Evolutionary conservation across 37 sponge, comb jelly and placozoan genomes (phyloP).

Genomic region (Geodia barretti): DNA sequence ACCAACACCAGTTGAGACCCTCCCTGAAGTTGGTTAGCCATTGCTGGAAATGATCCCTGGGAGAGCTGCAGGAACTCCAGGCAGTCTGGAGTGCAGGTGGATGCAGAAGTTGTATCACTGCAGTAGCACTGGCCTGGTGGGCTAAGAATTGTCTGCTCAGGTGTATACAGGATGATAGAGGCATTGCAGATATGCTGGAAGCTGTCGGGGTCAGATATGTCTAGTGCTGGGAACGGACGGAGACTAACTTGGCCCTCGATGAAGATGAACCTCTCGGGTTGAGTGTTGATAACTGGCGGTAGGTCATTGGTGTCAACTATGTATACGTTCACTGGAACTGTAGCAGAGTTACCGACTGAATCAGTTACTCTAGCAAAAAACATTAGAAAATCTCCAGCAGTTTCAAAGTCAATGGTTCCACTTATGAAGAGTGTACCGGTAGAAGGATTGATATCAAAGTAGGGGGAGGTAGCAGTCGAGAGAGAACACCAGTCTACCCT

Average conservation of each 20-base stretch:
- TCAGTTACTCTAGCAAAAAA: constrained; percentile 18
- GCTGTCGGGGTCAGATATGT: constrained; percentile 49
- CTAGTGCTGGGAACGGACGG: constrained; percentile 24
- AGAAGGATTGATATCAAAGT: constrained; percentile 15
- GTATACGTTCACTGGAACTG: constrained; percentile 16
- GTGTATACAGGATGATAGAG: constrained; percentile 7
- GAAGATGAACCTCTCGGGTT: constrained; percentile 17
- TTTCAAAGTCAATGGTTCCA: constrained; percentile 47
- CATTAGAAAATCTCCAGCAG: not conserved
- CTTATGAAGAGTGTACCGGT: constrained; percentile 37
- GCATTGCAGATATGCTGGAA: constrained; percentile 43
- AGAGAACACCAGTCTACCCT: constrained; percentile 34
- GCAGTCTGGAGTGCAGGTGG: constrained; percentile 37
- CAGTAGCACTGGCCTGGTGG: constrained; percentile 17
- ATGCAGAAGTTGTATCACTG: not conserved
- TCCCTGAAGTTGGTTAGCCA: not conserved
- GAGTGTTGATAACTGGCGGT: constrained; percentile 34
- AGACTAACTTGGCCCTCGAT: constrained; percentile 40
- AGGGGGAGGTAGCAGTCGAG: not conserved
- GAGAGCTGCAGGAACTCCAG: constrained; percentile 58
- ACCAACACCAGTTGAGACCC: constrained; percentile 23
- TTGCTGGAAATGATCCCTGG: constrained; percentile 35
- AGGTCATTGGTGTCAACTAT: constrained; percentile 59
- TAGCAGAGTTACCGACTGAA: not conserved
- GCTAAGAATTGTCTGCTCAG: not conserved